Conservation (phyloP, 2,113 vertebrate species). For the Piaya cayana region DNA sequence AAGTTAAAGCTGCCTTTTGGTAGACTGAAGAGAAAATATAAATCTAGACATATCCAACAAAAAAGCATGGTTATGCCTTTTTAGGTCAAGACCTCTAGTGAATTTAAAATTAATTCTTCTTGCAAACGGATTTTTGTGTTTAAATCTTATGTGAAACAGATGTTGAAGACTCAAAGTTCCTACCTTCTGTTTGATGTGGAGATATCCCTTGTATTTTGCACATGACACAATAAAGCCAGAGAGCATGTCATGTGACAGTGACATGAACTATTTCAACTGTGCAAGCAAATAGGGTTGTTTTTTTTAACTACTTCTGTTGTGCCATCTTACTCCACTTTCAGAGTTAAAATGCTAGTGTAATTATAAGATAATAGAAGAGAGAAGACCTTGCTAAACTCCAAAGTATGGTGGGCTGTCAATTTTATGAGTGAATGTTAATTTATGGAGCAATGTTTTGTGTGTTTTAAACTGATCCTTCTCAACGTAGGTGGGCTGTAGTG, state of each 20-base stretch:
- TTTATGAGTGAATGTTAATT: neutral
- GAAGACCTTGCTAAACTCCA: neutral
- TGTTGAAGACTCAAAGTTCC: neutral
- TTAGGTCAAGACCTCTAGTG: neutral
- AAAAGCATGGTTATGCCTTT: neutral
- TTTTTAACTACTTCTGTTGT: neutral
- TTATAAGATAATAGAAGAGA: neutral
- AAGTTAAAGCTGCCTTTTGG: neutral
- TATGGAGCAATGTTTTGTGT: rapidly evolving
- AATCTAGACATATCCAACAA: neutral
- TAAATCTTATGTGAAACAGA: neutral
- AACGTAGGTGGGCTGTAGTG: neutral
- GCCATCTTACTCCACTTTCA: neutral
- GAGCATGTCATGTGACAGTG: neutral
- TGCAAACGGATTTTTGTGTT: neutral
- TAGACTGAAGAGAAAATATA: neutral
- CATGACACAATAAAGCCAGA: neutral
- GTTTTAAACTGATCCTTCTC: neutral
- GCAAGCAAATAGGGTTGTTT: rapidly evolving
- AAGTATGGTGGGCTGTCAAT: neutral
- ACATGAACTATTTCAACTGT: neutral
- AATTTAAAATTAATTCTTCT: neutral
- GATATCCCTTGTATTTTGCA: neutral
- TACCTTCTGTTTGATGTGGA: neutral
- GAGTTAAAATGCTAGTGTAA: neutral